These are phyloP conservation scores for Pterostichus niger DNA, from an alignment of 2,888 invertebrate genomes.

Conservation along the genomic window DNA sequence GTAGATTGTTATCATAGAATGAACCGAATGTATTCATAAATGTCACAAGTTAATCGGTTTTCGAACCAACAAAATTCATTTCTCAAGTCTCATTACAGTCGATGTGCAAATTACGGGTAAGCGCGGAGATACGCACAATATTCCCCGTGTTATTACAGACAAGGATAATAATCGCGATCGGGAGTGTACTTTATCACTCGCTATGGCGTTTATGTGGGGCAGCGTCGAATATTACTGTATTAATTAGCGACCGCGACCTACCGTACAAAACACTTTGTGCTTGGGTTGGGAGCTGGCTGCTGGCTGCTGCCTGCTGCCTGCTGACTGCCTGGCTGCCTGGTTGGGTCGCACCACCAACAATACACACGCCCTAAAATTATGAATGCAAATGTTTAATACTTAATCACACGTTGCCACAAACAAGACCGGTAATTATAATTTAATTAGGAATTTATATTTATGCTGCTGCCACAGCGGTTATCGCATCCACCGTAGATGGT, in stretches of 20 bases:
- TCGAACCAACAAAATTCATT: conserved; percentile 21
- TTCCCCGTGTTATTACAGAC: conserved; percentile 1
- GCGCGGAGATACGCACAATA: background rate
- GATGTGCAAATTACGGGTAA: background rate
- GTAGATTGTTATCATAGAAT: background rate
- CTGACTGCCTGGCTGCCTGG: no score
- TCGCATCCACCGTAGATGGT: conserved; percentile 50
- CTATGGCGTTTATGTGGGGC: conserved; percentile 32
- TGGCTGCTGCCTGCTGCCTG: no score
- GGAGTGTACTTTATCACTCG: conserved; percentile 25
- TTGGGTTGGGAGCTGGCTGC: no score
- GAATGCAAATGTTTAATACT: conserved; percentile 67
- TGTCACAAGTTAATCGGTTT: conserved; percentile 30
- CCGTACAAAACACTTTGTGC: conserved; percentile 58
- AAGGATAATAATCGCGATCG: conserved; percentile 19
- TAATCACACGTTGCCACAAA: conserved; percentile 67
- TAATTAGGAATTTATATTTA: conserved; percentile 67
- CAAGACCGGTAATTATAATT: conserved; percentile 66
- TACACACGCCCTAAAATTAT: conserved; percentile 65
- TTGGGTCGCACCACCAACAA: conserved; percentile 33
- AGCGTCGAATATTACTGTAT: conserved; percentile 61
- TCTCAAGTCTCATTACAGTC: background rate
- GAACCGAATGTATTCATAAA: conserved; percentile 12
- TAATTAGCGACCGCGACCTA: conserved; percentile 64
- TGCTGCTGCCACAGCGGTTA: conserved; percentile 45